Conservation (phyloP, 2,888 invertebrate species). For the Allophyes oxyacanthae region DNA sequence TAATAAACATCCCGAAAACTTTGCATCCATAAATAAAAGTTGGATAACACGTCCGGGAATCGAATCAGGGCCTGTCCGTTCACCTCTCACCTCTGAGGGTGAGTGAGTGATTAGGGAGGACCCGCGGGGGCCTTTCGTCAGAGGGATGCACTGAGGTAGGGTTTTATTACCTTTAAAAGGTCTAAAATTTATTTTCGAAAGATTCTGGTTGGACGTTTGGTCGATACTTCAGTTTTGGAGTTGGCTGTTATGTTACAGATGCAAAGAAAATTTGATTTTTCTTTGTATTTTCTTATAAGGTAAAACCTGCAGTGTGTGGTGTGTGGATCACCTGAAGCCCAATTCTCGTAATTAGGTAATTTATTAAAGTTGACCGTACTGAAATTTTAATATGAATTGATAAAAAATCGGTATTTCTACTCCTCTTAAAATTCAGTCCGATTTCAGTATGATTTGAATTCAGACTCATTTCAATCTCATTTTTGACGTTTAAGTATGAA, state of each 20-base stretch:
- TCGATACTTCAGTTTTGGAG: not conserved
- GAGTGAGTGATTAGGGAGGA: constrained; percentile 69
- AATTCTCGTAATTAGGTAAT: no score
- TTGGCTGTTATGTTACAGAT: not conserved
- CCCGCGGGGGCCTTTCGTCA: constrained; percentile 67
- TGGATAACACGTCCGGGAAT: constrained; percentile 52
- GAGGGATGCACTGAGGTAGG: constrained; percentile 43
- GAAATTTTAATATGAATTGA: no score
- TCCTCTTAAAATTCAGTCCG: no score
- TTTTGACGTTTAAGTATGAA: no score
- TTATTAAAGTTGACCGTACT: no score
- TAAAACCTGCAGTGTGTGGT: no score
- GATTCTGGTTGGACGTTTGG: constrained; percentile 21
- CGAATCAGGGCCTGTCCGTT: constrained; percentile 56
- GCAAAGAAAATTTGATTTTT: no score
- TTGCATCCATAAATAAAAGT: constrained; percentile 54
- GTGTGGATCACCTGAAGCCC: no score
- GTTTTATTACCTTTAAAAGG: constrained; percentile 53
- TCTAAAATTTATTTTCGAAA: constrained; percentile 47
- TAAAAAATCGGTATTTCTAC: no score
- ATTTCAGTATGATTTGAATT: no score
- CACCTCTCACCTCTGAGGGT: constrained; percentile 56
- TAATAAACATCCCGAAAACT: constrained; percentile 48
- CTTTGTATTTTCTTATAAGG: no score
- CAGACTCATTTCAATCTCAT: no score